Conservation (phyloP, 1,140 invertebrate species). For the Alviniconcha marisindica region DNA sequence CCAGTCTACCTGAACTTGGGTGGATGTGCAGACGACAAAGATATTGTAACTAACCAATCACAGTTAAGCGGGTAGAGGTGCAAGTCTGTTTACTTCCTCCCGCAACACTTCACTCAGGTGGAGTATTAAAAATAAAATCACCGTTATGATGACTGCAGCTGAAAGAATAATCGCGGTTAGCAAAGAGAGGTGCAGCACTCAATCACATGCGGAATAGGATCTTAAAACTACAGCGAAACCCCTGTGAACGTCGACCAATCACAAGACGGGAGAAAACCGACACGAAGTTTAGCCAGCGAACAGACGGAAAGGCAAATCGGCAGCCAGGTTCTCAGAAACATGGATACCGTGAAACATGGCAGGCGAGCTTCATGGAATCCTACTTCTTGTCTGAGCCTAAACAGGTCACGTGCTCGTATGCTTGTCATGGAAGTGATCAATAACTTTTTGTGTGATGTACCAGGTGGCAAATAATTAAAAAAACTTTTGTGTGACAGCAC, state of each 20-base stretch:
- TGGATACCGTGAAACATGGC: too few relatives aligned
- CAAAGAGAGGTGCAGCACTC: neutral
- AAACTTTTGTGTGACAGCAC: neutral
- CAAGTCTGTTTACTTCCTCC: slow-evolving; percentile 26
- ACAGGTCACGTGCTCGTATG: neutral
- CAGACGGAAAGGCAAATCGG: slow-evolving; percentile 16
- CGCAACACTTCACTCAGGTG: neutral
- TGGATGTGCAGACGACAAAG: slow-evolving; percentile 3
- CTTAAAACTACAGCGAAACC: neutral
- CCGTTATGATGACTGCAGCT: neutral
- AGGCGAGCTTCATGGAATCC: slow-evolving; percentile 4
- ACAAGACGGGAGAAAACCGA: neutral
- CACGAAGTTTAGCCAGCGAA: neutral
- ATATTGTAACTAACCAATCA: neutral
- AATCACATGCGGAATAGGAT: neutral
- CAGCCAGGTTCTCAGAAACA: slow-evolving; percentile 14
- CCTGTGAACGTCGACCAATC: slow-evolving; percentile 8
- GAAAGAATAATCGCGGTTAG: neutral
- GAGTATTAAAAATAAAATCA: neutral
- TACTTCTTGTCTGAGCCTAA: neutral
- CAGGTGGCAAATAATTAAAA: neutral
- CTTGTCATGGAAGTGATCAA: neutral
- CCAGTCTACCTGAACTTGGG: neutral
- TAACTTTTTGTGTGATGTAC: neutral
- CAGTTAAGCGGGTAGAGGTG: neutral